Evolutionary conservation across 2,797 vertebrate species (phyloP).

Genomic region (Melanotaenia nigrans): DNA sequence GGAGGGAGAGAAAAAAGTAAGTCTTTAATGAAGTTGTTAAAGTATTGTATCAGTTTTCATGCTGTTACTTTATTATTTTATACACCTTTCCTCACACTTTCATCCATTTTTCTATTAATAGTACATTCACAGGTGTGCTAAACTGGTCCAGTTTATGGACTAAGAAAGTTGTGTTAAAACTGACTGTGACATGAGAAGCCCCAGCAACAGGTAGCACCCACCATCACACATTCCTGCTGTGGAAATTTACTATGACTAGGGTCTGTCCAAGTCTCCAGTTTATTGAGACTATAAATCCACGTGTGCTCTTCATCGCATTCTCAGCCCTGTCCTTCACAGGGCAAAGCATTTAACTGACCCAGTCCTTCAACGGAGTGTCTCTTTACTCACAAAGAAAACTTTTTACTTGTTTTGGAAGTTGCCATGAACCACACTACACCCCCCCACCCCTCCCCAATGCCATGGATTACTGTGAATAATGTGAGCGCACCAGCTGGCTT

Average conservation of each 20-base stretch:
- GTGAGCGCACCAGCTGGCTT: constrained; percentile 13
- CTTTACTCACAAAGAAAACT: constrained; percentile 12
- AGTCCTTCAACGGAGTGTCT: background rate
- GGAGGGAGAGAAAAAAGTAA: constrained; percentile 89
- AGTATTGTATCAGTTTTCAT: background rate
- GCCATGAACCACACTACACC: background rate
- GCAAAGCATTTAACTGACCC: constrained; percentile 28
- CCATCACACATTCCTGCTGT: constrained; percentile 67
- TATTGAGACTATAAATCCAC: constrained; percentile 76
- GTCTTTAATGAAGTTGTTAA: constrained; percentile 19
- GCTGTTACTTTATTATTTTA: background rate
- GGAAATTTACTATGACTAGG: constrained; percentile 71
- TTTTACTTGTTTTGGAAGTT: constrained; percentile 21
- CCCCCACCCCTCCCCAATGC: background rate
- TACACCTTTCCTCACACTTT: background rate
- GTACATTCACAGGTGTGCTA: constrained; percentile 18
- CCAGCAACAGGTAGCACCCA: constrained; percentile 52
- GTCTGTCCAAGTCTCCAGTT: constrained; percentile 58
- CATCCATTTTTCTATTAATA: background rate
- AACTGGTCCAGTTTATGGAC: constrained; percentile 35
- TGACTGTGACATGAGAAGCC: constrained; percentile 77
- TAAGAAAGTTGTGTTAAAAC: constrained; percentile 74
- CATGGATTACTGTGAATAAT: constrained; percentile 14
- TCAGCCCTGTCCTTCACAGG: constrained; percentile 19
- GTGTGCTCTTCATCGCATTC: constrained; percentile 17